Conservation (phyloP, 2,888 invertebrate genomes). For the Chromoteleia sp. region DNA sequence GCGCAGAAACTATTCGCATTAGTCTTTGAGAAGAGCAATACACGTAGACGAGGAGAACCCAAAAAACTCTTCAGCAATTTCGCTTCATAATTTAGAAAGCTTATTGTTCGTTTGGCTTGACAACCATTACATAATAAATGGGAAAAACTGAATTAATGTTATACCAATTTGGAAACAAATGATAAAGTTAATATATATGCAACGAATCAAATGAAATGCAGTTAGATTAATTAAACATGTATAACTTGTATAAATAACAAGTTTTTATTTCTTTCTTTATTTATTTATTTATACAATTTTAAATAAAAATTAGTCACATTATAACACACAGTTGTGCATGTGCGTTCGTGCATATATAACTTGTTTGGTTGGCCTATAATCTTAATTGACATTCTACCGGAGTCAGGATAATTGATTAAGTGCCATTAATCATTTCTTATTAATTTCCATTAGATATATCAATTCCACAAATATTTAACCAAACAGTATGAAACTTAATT, state of each 20-base stretch:
- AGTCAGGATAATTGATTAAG: slow-evolving; percentile 9
- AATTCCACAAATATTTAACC: background rate
- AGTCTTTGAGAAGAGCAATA: slow-evolving; percentile 54
- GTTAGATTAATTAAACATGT: too few relatives aligned
- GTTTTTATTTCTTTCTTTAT: too few relatives aligned
- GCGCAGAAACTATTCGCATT: slow-evolving; percentile 58
- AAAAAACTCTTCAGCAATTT: slow-evolving; percentile 47
- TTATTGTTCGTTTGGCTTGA: slow-evolving; percentile 37
- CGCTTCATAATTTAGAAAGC: slow-evolving; percentile 42
- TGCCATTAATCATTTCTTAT: background rate
- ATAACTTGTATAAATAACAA: too few relatives aligned
- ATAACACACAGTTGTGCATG: too few relatives aligned
- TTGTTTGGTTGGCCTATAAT: too few relatives aligned
- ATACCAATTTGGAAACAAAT: background rate
- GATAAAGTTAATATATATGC: background rate
- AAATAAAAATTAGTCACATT: too few relatives aligned
- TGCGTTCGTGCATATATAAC: too few relatives aligned
- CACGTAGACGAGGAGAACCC: slow-evolving; percentile 31
- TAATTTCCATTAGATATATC: slow-evolving; percentile 16
- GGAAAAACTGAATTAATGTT: slow-evolving; percentile 14
- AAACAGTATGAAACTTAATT: background rate
- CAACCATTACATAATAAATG: slow-evolving; percentile 27
- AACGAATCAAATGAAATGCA: too few relatives aligned
- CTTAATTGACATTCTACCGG: background rate
- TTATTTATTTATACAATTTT: too few relatives aligned